Evolutionary conservation across 2,113 vertebrate genomes (phyloP).

Genomic region (Sylvia atricapilla): DNA sequence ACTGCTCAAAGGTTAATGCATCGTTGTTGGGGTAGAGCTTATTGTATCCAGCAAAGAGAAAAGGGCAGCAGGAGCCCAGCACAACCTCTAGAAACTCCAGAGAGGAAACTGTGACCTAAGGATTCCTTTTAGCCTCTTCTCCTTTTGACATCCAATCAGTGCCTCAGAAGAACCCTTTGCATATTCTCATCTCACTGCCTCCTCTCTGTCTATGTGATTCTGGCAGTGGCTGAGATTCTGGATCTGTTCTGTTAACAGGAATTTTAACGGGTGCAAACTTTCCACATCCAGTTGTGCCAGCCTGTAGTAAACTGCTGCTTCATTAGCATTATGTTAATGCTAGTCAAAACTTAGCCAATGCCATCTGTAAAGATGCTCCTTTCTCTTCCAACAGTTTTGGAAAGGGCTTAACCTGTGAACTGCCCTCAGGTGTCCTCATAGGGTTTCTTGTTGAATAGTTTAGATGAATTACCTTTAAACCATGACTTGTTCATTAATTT

Average conservation of each 20-base stretch:
- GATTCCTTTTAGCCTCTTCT: neutral
- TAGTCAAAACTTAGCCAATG: neutral
- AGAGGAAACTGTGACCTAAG: neutral
- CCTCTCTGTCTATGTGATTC: neutral
- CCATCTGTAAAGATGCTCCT: neutral
- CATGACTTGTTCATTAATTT: neutral
- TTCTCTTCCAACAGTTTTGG: neutral
- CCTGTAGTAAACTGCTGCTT: neutral
- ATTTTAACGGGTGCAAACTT: neutral
- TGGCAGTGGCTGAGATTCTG: neutral
- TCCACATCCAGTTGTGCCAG: neutral
- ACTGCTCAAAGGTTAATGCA: neutral
- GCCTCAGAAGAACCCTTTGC: neutral
- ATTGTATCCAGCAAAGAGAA: neutral
- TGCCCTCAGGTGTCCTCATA: neutral
- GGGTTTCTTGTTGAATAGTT: neutral
- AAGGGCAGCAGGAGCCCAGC: neutral
- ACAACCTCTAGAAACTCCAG: neutral
- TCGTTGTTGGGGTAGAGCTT: neutral
- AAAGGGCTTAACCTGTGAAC: neutral
- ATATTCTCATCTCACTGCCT: rapidly evolving
- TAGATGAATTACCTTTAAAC: neutral
- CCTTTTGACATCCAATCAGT: neutral
- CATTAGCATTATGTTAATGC: neutral
- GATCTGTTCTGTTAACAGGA: neutral